Evolutionary conservation across 1,140 invertebrate species (phyloP).

Genomic region (Drosophila lowei): DNA sequence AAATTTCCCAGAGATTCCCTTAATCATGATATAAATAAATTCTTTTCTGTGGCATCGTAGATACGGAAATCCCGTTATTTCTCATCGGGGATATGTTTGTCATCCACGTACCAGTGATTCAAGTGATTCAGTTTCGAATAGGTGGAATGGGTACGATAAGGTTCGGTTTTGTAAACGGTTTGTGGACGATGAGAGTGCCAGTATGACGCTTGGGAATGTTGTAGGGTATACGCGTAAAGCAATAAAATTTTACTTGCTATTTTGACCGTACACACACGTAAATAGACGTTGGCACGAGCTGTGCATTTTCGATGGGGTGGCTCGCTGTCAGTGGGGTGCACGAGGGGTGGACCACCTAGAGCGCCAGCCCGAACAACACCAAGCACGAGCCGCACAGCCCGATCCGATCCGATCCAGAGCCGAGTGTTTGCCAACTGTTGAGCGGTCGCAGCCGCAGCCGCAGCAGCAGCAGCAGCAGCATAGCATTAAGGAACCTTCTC

Average conservation of each 20-base stretch:
- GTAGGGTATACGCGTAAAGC: conserved; percentile 34
- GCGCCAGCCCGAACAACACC: conserved; percentile 23
- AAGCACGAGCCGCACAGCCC: conserved; percentile 3
- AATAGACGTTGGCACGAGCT: conserved; percentile 43
- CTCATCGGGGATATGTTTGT: too few species aligned
- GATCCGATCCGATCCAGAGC: conserved; percentile 26
- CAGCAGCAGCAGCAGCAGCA: too few species aligned
- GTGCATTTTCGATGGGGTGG: conserved; percentile 47
- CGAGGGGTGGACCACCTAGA: conserved; percentile 38
- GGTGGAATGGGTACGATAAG: too few species aligned
- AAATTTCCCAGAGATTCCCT: too few species aligned
- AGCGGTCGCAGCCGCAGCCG: conserved; percentile 8
- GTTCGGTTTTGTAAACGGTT: too few species aligned
- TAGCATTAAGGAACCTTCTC: conserved; percentile 40
- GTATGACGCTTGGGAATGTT: not conserved
- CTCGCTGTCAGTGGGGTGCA: not conserved
- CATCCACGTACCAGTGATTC: too few species aligned
- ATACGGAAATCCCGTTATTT: too few species aligned
- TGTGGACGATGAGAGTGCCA: too few species aligned
- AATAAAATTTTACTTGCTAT: conserved; percentile 38
- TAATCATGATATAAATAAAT: too few species aligned
- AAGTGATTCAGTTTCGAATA: too few species aligned
- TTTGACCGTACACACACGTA: conserved; percentile 30
- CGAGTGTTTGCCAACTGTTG: conserved; percentile 55
- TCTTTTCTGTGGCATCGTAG: too few species aligned